phyloP scores from a whole-genome alignment of 2,797 vertebrate genomes.

The Chelmon rostratus region DNA sequence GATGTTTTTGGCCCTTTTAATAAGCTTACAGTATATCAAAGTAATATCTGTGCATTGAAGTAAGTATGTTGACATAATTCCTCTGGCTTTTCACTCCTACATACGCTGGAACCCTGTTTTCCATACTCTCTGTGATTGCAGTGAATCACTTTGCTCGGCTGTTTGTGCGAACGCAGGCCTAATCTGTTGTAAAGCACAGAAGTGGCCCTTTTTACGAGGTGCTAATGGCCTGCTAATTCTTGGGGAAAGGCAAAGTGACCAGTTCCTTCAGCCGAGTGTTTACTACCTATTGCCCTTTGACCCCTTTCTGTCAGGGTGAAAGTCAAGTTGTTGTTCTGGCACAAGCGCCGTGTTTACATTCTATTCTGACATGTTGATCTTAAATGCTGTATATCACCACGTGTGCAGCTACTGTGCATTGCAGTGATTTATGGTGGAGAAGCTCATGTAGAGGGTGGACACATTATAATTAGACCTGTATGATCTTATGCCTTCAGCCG shows the following conservation, averaged over 20 bases:
- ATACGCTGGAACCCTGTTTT: conserved; percentile 23
- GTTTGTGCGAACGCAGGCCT: conserved; percentile 73
- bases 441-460: background rate
- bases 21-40: conserved; percentile 54
- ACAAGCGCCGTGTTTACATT: conserved; percentile 37
- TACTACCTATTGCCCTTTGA: conserved; percentile 79
- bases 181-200: conserved; percentile 79
- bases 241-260: conserved; percentile 81
- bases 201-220: conserved; percentile 81
- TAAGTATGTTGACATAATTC: conserved; percentile 38
- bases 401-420: conserved; percentile 1
- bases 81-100: conserved; percentile 31
- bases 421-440: background rate
- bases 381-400: conserved; percentile 4
- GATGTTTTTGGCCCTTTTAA: conserved; percentile 38
- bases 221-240: conserved; percentile 85
- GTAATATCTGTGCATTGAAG: conserved; percentile 57
- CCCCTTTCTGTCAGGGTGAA: conserved; percentile 54
- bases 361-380: conserved; percentile 28
- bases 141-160: conserved; percentile 56
- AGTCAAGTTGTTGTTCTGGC: conserved; percentile 51
- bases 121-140: conserved; percentile 13
- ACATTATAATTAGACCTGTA: background rate
- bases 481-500: background rate
- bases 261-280: conserved; percentile 78